Base-by-base conservation (phyloP, 1,140 invertebrate genomes). In the Zaprionus camerounensis region DNA sequence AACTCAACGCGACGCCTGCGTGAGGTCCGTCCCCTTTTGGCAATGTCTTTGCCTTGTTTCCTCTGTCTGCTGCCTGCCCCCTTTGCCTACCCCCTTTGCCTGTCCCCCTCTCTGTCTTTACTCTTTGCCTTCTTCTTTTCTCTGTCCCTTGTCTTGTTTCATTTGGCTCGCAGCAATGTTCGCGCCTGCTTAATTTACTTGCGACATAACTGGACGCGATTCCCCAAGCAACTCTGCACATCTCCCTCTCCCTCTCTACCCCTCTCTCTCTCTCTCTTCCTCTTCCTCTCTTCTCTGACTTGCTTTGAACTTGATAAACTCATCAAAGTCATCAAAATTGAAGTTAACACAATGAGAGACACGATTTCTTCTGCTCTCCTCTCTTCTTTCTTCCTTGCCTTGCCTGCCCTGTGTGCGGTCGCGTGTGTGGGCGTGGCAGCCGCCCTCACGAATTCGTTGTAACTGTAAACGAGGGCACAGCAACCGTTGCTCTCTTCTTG, bases 291-390 rank as follows among this genome's bases (percentile, higher is more conserved):
- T 34, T 34, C 31, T 3, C 31, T 65, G 76, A 67, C 83, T 82
- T 71, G 53, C 61, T 76, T 58, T 73, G 62, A 15, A 11, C 59
- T 79, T 90, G 84, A 88, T 88, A 87, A 90, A 88, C 84, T 71
- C 84, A 88, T 88, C 84, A 88, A 88, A 88, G 85, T 90, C 85
- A 84, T 88, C 84, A 79, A 76, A 76, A 78, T 79, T 74, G 66
- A 78, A 83, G 82, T 81, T 80, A 78, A 83, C 78, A 71, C 74
- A 84, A 81, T 75, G 70, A 53, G 56, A 84, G 81, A 83, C 84
- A 90, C 84, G 85, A 90, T 55, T 84, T 78, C 46, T 38, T 22
- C 68, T 44, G 1, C 7, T 12, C 28, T 12, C 17, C 9, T 17
- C 68, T 61, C 24, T 2, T 7, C 1, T 22, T 6, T 15, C 49